A percentile compares a stretch with the other conserved stretches of the same genome.
phyloP scores from a whole-genome alignment of 2,888 invertebrate species.

The Notodonta dromedarius region DNA sequence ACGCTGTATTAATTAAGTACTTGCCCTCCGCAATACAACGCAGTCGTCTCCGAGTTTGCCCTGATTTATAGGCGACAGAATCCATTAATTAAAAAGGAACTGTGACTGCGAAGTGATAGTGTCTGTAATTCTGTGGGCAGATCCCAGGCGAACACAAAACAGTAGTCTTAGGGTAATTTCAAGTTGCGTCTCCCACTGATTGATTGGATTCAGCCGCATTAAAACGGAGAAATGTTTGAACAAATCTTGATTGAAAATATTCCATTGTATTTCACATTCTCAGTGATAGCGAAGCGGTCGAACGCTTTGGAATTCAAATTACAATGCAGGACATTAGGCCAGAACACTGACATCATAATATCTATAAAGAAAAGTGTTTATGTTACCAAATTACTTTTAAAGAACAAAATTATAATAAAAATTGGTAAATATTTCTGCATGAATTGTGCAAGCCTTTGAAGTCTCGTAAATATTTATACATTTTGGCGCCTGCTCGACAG shows the following conservation, averaged over 20 bases:
- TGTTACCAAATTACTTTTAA: not conserved
- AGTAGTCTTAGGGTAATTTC: not conserved
- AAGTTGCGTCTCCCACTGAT: not conserved
- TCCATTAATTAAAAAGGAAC: not conserved
- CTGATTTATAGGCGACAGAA: not conserved
- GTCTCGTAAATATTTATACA: conserved; percentile 8
- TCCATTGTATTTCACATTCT: too few relatives aligned
- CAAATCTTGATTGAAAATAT: not conserved
- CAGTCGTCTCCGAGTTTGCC: not conserved
- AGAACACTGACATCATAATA: not conserved
- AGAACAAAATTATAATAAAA: not conserved
- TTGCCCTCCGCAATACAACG: not conserved
- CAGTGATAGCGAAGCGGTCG: too few relatives aligned
- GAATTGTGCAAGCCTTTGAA: conserved; percentile 5
- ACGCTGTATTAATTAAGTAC: not conserved
- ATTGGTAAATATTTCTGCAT: conserved; percentile 4
- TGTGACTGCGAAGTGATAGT: not conserved
- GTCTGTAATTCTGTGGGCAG: not conserved
- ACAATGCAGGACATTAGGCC: not conserved
- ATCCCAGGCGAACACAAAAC: not conserved
- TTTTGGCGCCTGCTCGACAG: not conserved
- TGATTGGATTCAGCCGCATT: not conserved
- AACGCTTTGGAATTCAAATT: not conserved
- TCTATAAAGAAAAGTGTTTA: not conserved
- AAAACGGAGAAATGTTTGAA: not conserved